phyloP scores from a whole-genome alignment of 2,113 vertebrate species.

The Arothron firmamentum region DNA sequence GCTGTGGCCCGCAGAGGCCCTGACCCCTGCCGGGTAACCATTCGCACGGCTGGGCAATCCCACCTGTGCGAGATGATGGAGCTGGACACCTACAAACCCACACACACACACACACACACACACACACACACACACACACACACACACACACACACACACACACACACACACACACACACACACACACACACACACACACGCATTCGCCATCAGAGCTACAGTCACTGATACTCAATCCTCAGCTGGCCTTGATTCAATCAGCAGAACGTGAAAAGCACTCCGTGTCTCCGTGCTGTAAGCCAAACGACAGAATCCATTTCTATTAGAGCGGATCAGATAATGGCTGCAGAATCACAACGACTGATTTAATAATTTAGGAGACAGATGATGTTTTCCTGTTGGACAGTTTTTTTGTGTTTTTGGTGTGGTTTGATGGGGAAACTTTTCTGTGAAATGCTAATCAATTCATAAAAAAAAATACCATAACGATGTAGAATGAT shows the following conservation, averaged over 20 bases:
- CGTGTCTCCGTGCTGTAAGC: background rate
- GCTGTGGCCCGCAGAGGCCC: slow-evolving; percentile 79
- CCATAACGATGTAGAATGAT: background rate
- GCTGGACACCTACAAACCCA: slow-evolving; percentile 81
- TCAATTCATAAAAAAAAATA: background rate
- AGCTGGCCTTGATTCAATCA: slow-evolving; percentile 16
- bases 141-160: slow-evolving; percentile 52
- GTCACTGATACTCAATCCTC: slow-evolving; percentile 12
- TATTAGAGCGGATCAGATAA: slow-evolving; percentile 20
- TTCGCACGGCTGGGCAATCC: slow-evolving; percentile 85
- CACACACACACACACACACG: slow-evolving; percentile 30
- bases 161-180: slow-evolving; percentile 74
- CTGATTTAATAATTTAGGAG: slow-evolving; percentile 37
- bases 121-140: slow-evolving; percentile 67
- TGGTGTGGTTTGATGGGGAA: slow-evolving; percentile 2
- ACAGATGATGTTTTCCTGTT: slow-evolving; percentile 10
- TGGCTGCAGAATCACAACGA: slow-evolving; percentile 4
- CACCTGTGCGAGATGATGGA: slow-evolving; percentile 92
- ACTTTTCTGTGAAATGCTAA: background rate
- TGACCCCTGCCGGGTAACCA: slow-evolving; percentile 79
- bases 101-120: slow-evolving; percentile 29
- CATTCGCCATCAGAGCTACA: slow-evolving; percentile 13
- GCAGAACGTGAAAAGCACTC: slow-evolving; percentile 11
- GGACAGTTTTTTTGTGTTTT: slow-evolving; percentile 11
- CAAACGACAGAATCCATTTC: slow-evolving; percentile 35